Base-by-base conservation (phyloP, 2,113 vertebrate genomes). In the Oophaga pumilio region DNA sequence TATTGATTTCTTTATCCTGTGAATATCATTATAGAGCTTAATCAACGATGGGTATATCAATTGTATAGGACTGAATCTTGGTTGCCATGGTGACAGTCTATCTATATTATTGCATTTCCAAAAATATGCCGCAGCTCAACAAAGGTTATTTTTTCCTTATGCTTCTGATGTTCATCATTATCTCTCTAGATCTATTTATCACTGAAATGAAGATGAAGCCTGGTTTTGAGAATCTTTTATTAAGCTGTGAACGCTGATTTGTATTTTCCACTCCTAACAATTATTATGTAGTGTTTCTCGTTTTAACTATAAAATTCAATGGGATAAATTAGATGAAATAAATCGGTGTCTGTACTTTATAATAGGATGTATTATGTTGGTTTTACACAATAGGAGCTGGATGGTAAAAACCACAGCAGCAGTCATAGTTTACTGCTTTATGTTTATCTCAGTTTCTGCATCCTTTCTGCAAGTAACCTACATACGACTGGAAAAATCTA, bases 1-100 rank as follows among this genome's bases (percentile, higher is more conserved):
- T 24, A 80, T 60, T 80, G 53, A 57, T 79, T 57, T 18, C 8
- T 57, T 17, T 59, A 79, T 28, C 6, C 59, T 57, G n/a, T 59
- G 53, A 26, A 78, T 78, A 56, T 78, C 14, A 56, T 78, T 56
- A 26, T 26, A 26, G 52, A 56, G 24, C 50, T 77, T 56, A 53
- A 78, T 56, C 76, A 78, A 26, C 76, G 26, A 13, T 78, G 8
- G 49, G 53, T 77, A 53, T 77, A 13, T 53, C 22, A 74, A 79
- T 1, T 57, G n/a, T 26, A 26, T 57, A 33, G 56, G 56, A 80
- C 11, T 60, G 24, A 79, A 10, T 74, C 71, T 80, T 60, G 24
- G 77, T 80, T 80, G 53, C 77, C 56, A 80, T 80, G 77, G 77
- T 60, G 17, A 80, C 0, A 9, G 17, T 59, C 57, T 57, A 80